A percentile compares a stretch with the other conserved stretches of the same genome.
Evolutionary conservation across 2,797 vertebrate genomes (phyloP).

Genomic region (Thalassophryne amazonica): DNA sequence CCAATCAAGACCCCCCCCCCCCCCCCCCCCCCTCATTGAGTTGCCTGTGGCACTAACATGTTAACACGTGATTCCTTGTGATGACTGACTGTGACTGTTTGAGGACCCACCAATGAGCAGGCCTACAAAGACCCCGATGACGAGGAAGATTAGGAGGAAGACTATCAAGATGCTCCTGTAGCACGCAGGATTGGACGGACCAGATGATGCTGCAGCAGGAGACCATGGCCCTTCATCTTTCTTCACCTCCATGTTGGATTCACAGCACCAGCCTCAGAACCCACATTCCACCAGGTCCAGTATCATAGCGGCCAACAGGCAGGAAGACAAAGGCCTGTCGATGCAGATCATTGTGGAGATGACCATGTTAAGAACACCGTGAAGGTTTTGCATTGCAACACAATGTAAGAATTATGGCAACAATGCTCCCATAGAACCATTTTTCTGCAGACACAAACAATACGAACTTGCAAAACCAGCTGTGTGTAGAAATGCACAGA

Average conservation of each 20-base stretch:
- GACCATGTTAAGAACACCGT: no score
- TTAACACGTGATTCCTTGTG: not conserved
- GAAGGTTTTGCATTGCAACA: no score
- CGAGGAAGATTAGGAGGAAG: constrained; percentile 67
- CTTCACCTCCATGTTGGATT: constrained; percentile 71
- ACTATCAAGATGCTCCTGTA: constrained; percentile 39
- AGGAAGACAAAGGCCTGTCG: constrained; percentile 24
- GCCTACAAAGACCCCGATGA: constrained; percentile 66
- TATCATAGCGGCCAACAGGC: constrained; percentile 18
- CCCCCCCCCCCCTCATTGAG: no score
- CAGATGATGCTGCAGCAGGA: constrained; percentile 29
- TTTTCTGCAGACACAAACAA: no score
- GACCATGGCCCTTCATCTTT: constrained; percentile 64
- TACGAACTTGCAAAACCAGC: no score
- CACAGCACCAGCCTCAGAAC: constrained; percentile 44
- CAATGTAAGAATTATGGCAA: no score
- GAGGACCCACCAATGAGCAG: constrained; percentile 69
- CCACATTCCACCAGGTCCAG: constrained; percentile 23
- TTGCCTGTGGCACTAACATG: no score
- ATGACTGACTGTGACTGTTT: not conserved
- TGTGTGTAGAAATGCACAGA: no score
- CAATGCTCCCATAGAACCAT: no score
- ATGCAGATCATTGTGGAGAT: no score
- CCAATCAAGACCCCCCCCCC: no score
- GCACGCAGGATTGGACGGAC: constrained; percentile 38